Conservation (phyloP, 2,113 vertebrate genomes). For the Saguinus imperator region DNA sequence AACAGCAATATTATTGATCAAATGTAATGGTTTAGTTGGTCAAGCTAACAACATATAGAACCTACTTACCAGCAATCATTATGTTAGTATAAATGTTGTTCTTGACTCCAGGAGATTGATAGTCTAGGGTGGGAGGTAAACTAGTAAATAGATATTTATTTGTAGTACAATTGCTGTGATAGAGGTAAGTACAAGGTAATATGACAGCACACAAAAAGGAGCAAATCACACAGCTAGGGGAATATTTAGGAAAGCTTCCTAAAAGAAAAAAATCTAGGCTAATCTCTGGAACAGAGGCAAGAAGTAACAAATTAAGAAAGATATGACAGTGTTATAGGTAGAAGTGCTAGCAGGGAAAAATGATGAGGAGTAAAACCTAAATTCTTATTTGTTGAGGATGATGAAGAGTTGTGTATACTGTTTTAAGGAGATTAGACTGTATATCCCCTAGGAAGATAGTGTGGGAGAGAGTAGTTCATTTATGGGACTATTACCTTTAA, state of each 20-base stretch:
- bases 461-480: background rate
- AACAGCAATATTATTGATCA: background rate
- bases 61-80: background rate
- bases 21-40: background rate
- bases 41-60: background rate
- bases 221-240: background rate
- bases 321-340: background rate
- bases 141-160: background rate
- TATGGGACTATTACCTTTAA: background rate
- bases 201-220: background rate
- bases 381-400: background rate
- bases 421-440: background rate
- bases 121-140: background rate
- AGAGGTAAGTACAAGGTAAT: background rate
- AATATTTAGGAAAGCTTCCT: background rate
- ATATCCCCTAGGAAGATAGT: background rate
- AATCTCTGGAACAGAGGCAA: background rate
- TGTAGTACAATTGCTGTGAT: background rate
- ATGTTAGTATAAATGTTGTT: background rate
- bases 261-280: background rate
- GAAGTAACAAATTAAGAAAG: background rate
- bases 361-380: background rate
- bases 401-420: background rate
- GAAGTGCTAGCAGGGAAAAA: background rate
- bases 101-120: background rate